phyloP scores from a whole-genome alignment of 30 jellyfish, hydroid and myxozoan species.

The Calvadosia cruxmelitensis region DNA sequence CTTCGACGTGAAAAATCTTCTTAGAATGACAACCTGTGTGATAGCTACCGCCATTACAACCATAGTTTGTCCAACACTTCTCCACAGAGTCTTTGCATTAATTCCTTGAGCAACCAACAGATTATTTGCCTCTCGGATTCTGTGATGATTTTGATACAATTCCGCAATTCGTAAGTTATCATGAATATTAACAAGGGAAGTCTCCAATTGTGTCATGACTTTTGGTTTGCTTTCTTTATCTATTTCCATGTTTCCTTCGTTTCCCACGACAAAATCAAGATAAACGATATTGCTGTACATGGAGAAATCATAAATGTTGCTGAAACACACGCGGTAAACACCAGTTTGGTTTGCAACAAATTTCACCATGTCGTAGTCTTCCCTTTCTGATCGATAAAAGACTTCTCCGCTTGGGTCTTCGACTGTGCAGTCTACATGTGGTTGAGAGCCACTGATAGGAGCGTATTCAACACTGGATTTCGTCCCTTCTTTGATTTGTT shows the following conservation, averaged over 20 bases:
- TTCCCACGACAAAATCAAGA: slow-evolving; percentile 70
- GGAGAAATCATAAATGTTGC: slow-evolving; percentile 73
- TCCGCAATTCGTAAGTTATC: slow-evolving; percentile 90
- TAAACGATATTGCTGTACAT: slow-evolving; percentile 85
- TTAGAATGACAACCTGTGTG: slow-evolving; percentile 58
- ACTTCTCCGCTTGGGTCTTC: slow-evolving; percentile 84
- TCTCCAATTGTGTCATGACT: slow-evolving; percentile 86
- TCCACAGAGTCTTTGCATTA: slow-evolving; percentile 71
- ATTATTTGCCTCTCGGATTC: slow-evolving; percentile 90
- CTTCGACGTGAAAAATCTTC: slow-evolving; percentile 68
- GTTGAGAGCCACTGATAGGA: slow-evolving; percentile 94
- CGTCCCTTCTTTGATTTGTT: slow-evolving; percentile 49
- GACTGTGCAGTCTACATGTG: slow-evolving; percentile 86
- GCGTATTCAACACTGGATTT: slow-evolving; percentile 77
- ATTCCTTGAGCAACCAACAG: slow-evolving; percentile 70
- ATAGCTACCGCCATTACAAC: slow-evolving; percentile 40
- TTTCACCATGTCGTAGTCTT: slow-evolving; percentile 66
- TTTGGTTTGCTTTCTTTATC: slow-evolving; percentile 29
- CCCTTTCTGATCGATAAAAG: slow-evolving; percentile 62
- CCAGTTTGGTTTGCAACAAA: slow-evolving; percentile 83
- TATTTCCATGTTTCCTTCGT: slow-evolving; percentile 50
- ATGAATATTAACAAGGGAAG: slow-evolving; percentile 80
- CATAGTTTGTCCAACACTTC: slow-evolving; percentile 89
- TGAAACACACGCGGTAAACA: slow-evolving; percentile 83
- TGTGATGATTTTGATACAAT: slow-evolving; percentile 90